Percentiles rank a stretch among this genome's conserved stretches.
Evolutionary conservation across 2,113 vertebrate species (phyloP).

Genomic region (Sinosuthora webbiana): DNA sequence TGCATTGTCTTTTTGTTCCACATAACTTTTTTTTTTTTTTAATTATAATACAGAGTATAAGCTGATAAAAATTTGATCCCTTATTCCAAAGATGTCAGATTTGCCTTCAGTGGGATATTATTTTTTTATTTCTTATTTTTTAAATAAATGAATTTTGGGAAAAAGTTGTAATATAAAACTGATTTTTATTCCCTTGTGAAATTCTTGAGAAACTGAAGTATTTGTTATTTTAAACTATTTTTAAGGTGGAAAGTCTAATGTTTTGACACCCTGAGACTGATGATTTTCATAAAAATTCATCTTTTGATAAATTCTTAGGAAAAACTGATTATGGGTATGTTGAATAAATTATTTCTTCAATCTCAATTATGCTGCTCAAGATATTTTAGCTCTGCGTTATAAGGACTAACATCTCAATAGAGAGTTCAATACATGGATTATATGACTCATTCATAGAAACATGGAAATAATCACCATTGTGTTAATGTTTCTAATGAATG

Average conservation of each 20-base stretch:
- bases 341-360: neutral
- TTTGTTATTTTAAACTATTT: neutral
- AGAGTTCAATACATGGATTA: neutral
- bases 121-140: neutral
- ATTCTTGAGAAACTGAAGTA: neutral
- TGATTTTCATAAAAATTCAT: constrained; percentile 44
- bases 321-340: neutral
- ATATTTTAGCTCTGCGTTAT: neutral
- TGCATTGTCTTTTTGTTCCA: neutral
- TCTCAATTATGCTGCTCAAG: neutral
- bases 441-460: neutral
- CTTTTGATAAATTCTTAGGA: constrained; percentile 40
- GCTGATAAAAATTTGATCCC: neutral
- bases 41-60: neutral
- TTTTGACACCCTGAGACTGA: constrained; percentile 48
- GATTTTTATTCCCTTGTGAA: neutral
- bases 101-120: neutral
- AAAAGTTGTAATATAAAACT: neutral
- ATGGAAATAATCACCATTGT: neutral
- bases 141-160: neutral
- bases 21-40: neutral
- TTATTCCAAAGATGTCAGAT: neutral
- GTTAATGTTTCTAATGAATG: neutral
- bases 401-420: neutral
- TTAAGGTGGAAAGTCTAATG: neutral